A percentile compares a stretch with the other conserved stretches of the same genome.
These are phyloP conservation scores for Bryconaethiops microstoma DNA, from an alignment of 2,797 vertebrate species.

Conservation along the genomic window DNA sequence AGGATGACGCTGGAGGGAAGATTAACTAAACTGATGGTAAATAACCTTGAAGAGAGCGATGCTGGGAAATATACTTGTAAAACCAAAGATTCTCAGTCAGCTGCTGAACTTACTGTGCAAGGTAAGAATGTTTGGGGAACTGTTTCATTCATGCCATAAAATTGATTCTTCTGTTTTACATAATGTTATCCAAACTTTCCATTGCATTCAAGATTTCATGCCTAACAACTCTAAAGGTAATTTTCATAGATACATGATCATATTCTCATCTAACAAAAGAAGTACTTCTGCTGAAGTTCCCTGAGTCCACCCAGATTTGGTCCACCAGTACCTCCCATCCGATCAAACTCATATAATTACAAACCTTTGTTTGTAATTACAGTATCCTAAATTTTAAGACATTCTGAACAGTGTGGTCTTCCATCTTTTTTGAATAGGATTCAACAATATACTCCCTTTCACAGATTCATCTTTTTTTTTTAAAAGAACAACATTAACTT, in stretches of 20 bases:
- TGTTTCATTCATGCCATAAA: too few species aligned
- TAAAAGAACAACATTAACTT: background rate
- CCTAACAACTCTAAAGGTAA: background rate
- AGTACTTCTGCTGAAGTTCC: background rate
- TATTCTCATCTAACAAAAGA: conserved; percentile 19
- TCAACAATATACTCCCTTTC: too few species aligned
- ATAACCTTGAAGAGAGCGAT: conserved; percentile 64
- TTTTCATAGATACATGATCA: background rate
- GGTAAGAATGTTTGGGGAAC: conserved; percentile 63
- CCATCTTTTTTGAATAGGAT: too few species aligned
- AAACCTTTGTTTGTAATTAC: background rate
- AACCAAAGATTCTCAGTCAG: conserved; percentile 66
- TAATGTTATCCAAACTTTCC: conserved; percentile 1
- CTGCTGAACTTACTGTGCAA: conserved; percentile 71
- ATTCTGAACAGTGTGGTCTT: too few species aligned
- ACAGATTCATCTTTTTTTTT: too few species aligned
- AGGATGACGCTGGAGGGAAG: conserved; percentile 53
- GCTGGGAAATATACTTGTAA: conserved; percentile 76
- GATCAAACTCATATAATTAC: background rate
- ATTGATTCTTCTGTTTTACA: background rate
- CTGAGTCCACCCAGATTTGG: background rate
- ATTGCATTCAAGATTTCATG: conserved; percentile 10
- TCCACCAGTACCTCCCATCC: background rate
- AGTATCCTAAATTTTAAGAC: too few species aligned
- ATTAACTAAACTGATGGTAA: conserved; percentile 69